Percentiles rank a stretch among this genome's conserved stretches.
phyloP scores from a whole-genome alignment of 2,113 vertebrate species.

The Anguilla rostrata region DNA sequence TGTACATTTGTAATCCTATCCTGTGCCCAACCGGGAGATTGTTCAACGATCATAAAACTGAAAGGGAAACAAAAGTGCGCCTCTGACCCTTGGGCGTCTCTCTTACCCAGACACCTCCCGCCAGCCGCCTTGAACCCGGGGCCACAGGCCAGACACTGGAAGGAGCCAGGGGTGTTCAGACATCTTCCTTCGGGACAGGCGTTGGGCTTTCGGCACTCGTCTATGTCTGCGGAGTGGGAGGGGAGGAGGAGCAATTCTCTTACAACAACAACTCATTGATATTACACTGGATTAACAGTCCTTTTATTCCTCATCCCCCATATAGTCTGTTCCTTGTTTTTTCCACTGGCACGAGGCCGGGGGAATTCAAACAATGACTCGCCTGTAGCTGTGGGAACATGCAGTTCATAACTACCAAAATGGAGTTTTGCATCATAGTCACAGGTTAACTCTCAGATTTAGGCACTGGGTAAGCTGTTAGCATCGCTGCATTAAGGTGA shows the following conservation, averaged over 20 bases:
- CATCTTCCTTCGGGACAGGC: constrained; percentile 75
- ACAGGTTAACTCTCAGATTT: not conserved
- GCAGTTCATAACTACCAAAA: constrained; percentile 37
- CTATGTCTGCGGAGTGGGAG: constrained; percentile 58
- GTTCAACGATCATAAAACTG: constrained; percentile 50
- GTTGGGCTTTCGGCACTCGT: constrained; percentile 74
- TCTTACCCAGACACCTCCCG: constrained; percentile 83
- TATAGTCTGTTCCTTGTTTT: constrained; percentile 39
- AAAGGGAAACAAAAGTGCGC: constrained; percentile 49
- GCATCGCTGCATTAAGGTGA: not conserved
- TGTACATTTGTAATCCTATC: constrained; percentile 34
- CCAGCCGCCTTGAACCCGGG: constrained; percentile 71
- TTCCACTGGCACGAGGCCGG: constrained; percentile 41
- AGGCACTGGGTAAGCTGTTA: not conserved
- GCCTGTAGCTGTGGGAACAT: constrained; percentile 49
- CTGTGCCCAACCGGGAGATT: constrained; percentile 31
- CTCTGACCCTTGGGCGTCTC: constrained; percentile 30
- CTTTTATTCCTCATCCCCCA: constrained; percentile 10
- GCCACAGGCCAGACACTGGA: constrained; percentile 78
- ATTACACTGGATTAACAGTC: constrained; percentile 23
- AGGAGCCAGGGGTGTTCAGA: constrained; percentile 80
- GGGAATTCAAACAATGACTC: constrained; percentile 50
- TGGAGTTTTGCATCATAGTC: constrained; percentile 23
- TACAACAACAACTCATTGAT: constrained; percentile 32
- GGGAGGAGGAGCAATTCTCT: constrained; percentile 23